These are phyloP conservation scores for Mormyrus iriodes DNA, from an alignment of 2,113 vertebrate genomes.

Conservation along the genomic window DNA sequence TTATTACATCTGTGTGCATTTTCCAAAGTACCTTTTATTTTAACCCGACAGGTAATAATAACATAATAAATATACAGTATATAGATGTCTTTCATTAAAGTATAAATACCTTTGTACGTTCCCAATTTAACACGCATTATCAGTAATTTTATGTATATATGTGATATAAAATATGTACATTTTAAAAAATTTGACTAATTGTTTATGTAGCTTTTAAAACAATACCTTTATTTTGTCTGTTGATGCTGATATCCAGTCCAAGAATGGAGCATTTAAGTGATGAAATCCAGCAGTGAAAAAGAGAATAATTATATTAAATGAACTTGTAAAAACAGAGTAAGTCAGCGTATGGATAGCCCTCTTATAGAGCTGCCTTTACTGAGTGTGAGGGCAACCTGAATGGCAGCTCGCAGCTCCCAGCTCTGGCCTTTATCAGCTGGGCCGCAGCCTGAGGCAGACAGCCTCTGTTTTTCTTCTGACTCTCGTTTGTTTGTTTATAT, in stretches of 20 bases:
- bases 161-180: not conserved
- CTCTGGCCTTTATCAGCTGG: conserved; percentile 35
- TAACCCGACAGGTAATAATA: not conserved
- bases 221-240: conserved; percentile 11
- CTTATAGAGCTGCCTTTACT: conserved; percentile 11
- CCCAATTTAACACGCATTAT: not conserved
- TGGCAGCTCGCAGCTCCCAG: conserved; percentile 20
- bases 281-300: not conserved
- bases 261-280: not conserved
- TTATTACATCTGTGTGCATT: not conserved
- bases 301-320: not conserved
- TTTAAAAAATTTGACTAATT: not conserved
- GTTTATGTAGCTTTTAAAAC: not conserved
- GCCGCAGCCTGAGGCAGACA: conserved; percentile 42
- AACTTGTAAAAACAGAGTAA: not conserved
- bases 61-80: not conserved
- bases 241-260: not conserved
- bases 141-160: not conserved
- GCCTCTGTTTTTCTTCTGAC: conserved; percentile 45
- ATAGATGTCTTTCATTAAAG: not conserved
- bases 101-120: not conserved
- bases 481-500: conserved; percentile 59
- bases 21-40: not conserved
- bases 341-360: not conserved
- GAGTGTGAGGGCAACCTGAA: conserved; percentile 23